Evolutionary conservation across 2,113 vertebrate genomes (phyloP), one percentile per base, ranked within the genome.

Genomic region (Saccopteryx leptura): DNA sequence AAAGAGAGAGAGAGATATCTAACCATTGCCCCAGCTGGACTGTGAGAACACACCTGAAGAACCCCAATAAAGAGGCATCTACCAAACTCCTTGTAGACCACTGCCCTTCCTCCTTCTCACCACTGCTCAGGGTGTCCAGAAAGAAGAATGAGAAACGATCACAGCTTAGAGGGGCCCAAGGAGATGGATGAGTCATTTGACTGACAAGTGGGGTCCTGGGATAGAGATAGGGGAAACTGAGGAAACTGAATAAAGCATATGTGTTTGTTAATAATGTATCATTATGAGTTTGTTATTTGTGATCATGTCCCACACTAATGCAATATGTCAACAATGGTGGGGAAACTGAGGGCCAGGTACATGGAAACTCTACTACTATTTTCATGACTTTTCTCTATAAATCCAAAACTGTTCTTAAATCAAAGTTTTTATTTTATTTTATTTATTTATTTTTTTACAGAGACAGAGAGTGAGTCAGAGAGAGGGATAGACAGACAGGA

Each of bases 271-370:
- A 39, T 8, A 28, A 23, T 2, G 52, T 14, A 7, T 68, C 7
- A 4, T 5, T 31, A 9, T 1, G 11, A 6, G 18, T 7, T 48
- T 54, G 39, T 11, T 48, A 7, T 4, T 10, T 17, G 46, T 31
- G 84, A 28, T 60, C 58, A 39, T 0, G 21, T 5, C 31, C 5
- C 69, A 21, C 7, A 7, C n/a, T 19, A 17, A 71, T 13, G 72
- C 19, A 39, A 66, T 63, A 3, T 50, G 65, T 50, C 54, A 82
- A 14, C 7, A 9, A 52, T 6, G 10, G 21, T 39, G 39, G 65
- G 33, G 26, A 69, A 4, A 9, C 28, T 23, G 56, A 31, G 75
- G 14, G 52, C 33, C 21, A 23, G 54, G 12, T 12, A 26, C 52
- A 26, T 23, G 21, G n/a, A 33, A 5, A 61, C 60, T 63, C 79